Evolutionary conservation across 2,113 vertebrate species (phyloP), one percentile per base, ranked within the genome.

Genomic region (Stigmatopora nigra): DNA sequence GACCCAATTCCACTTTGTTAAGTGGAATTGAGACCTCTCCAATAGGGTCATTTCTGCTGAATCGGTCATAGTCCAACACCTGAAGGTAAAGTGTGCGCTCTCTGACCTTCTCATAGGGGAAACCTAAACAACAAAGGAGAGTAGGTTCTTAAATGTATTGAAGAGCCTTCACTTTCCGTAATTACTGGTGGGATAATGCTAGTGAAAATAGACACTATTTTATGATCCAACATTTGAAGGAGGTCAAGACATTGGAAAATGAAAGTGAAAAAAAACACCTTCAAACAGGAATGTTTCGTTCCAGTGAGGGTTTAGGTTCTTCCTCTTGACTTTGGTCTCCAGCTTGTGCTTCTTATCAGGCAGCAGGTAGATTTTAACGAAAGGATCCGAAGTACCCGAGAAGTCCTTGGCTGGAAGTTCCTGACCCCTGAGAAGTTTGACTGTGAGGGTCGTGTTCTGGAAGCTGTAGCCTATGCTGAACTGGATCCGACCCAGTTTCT

Each of bases 391-490:
- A 80, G 97, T 99, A 66, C 97, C 97, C 0, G 95, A 98, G 90
- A 99, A 99, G 84, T 98, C 97, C 88, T 99, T 99, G 82, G 97
- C 97, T 0, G 97, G 97, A 75, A 99, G 91, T 52, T 99, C 97
- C 87, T 97, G 94, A 0, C 94, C 97, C 87, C 95, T 94, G 84
- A 98, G 90, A 81, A 99, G 92, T 89, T 99, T 99, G 70, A 99
- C 97, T 0, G 96, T 98, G 68, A 99, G 90, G 20, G 96, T 99
- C 10, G 96, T 98, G 87, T 98, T 96, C 82, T 98, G 95, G 89
- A 99, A 99, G 88, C 95, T 97, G 93, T 99, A 99, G 78, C 97
- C 97, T 1, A 99, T 94, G 25, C 95, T 98, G 88, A 99, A 99
- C 90, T 99, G 97, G 91, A 99, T 98, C 64, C 95, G 92, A 48